Base-by-base conservation (phyloP, 2,888 invertebrate species). In the Lamellibrachia columna region DNA sequence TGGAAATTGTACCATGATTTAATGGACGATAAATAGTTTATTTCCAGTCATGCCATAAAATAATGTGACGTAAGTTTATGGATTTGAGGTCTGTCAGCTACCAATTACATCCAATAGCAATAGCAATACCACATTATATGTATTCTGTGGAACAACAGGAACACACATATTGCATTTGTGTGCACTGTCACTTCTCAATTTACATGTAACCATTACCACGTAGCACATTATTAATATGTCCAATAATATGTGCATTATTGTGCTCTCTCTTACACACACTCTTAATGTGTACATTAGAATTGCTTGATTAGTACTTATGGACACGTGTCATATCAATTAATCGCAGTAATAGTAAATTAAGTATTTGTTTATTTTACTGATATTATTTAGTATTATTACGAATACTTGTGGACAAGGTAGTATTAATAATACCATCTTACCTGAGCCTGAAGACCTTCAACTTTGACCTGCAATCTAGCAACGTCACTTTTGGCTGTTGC, bases 401-500 rank as follows among this genome's bases (percentile, higher is more conserved):
- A 55, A 90, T 22, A 75, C n/a, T n/a, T 55, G n/a, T 75, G 22
- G 22, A 22, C 75, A 75, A 75, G 75, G 22, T 75, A 75, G 22
- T 22, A 75, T 22, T 11, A 75, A 22, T 22, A 75, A 22, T 6
- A 75, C 15, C n/a, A 15, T 75, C 1, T 91, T 92, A 96, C 96
- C 95, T 96, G 95, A n/a, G 94, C 94, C 92, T 94, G 94, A 7
- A 95, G 94, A 93, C 95, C 95, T 90, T 96, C 96, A 92, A 94
- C 94, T 94, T 95, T 96, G 9, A 96, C 95, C 92, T 95, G 95
- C 6, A 96, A 93, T 3, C 95, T 94, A 22, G 96, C 95, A 22
- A 95, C 93, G 92, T 96, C 96, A 94, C 94, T 94, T 55, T 95
- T 94, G 7, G 95, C 94, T 11, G 94, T 94, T 91, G 96, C 96